These are phyloP conservation scores for Tetragnatha versicolor DNA, from an alignment of 1,140 invertebrate species.

Conservation along the genomic window DNA sequence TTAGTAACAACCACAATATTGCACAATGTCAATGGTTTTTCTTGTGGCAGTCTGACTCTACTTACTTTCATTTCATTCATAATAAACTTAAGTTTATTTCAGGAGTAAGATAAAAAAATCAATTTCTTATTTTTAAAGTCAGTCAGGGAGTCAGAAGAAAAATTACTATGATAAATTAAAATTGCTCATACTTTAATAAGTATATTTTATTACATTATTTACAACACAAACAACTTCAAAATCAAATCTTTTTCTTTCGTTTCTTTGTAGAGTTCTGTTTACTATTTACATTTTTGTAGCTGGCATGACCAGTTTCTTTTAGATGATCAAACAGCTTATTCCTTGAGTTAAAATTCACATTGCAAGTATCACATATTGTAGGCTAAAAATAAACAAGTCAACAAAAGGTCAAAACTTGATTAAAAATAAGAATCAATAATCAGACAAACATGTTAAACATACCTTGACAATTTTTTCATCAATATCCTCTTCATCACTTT, in stretches of 20 bases:
- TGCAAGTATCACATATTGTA: slow-evolving; percentile 38
- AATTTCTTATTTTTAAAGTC: no score
- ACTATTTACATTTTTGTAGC: slow-evolving; percentile 17
- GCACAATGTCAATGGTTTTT: no score
- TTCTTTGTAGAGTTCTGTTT: slow-evolving; percentile 20
- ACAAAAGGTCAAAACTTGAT: neutral
- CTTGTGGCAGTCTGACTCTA: no score
- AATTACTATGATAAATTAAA: no score
- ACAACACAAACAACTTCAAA: no score
- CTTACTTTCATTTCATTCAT: no score
- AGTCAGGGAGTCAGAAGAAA: no score
- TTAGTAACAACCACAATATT: no score
- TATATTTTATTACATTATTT: no score
- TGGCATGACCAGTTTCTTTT: slow-evolving; percentile 43
- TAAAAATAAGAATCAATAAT: neutral
- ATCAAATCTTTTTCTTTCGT: slow-evolving; percentile 17
- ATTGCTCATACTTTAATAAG: no score
- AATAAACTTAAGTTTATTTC: no score
- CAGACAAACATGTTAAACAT: neutral
- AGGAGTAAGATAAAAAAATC: no score
- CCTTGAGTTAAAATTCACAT: slow-evolving; percentile 23
- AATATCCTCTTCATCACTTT: neutral
- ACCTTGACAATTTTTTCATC: neutral
- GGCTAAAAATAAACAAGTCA: slow-evolving; percentile 9
- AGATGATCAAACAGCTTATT: slow-evolving; percentile 50